phyloP scores from a whole-genome alignment of 53 echinoderm and acorn worm genomes.

The Echinarachnius parma region DNA sequence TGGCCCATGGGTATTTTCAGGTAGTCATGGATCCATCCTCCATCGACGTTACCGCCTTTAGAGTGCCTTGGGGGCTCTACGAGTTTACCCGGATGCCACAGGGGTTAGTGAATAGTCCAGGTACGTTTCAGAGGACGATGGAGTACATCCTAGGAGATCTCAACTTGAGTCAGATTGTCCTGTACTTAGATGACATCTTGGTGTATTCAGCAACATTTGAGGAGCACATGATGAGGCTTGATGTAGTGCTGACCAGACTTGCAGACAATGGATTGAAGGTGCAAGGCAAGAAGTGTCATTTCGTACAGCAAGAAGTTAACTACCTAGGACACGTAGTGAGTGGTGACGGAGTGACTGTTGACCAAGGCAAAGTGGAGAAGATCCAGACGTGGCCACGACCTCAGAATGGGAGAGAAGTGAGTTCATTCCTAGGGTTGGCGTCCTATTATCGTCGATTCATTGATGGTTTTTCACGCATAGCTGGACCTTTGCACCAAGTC shows the following conservation, averaged over 20 bases:
- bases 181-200: conserved; percentile 55
- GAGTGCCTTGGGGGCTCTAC: conserved; percentile 58
- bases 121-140: conserved; percentile 55
- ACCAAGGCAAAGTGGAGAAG: conserved; percentile 41
- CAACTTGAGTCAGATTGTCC: conserved; percentile 32
- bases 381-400: conserved; percentile 36
- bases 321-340: conserved; percentile 58
- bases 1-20: conserved; percentile 60
- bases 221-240: conserved; percentile 33
- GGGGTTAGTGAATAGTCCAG: conserved; percentile 44
- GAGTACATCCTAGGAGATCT: conserved; percentile 46
- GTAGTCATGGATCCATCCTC: conserved; percentile 38
- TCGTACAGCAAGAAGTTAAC: conserved; percentile 28
- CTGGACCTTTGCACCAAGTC: conserved; percentile 36
- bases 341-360: conserved; percentile 29
- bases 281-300: conserved; percentile 44
- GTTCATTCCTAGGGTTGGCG: conserved; percentile 53
- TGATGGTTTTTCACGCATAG: conserved; percentile 7
- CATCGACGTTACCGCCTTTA: conserved; percentile 53
- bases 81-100: conserved; percentile 50
- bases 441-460: conserved; percentile 54
- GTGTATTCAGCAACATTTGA: conserved; percentile 39
- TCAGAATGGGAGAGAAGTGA: conserved; percentile 19
- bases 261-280: conserved; percentile 38
- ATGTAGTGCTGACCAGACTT: conserved; percentile 35